Evolutionary conservation across 2,797 vertebrate species (phyloP).

Genomic region (Peromyscus melanophrys): DNA sequence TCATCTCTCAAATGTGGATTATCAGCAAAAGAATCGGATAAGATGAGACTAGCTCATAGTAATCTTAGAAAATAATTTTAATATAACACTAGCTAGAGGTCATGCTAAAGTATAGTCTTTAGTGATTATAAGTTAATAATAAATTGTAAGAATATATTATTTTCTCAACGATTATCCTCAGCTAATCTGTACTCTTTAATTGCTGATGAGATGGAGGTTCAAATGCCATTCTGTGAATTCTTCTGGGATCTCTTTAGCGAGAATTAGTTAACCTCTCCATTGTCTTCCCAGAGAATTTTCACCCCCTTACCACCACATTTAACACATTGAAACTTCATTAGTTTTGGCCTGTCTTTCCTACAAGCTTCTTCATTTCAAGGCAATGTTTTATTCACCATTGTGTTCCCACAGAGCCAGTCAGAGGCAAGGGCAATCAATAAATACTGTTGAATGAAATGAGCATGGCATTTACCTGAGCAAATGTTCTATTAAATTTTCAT

Average conservation of each 20-base stretch:
- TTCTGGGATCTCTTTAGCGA: constrained; percentile 52
- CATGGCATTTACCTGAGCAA: constrained; percentile 58
- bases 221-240: constrained; percentile 47
- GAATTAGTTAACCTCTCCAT: constrained; percentile 63
- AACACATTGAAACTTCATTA: constrained; percentile 59
- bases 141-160: constrained; percentile 62
- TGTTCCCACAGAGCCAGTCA: constrained; percentile 57
- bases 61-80: constrained; percentile 37
- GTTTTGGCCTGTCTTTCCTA: constrained; percentile 50
- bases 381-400: constrained; percentile 74
- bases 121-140: constrained; percentile 41
- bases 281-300: constrained; percentile 66
- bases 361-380: not conserved
- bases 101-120: constrained; percentile 44
- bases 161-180: constrained; percentile 60
- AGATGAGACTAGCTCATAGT: not conserved
- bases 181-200: constrained; percentile 59
- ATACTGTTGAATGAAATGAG: constrained; percentile 48
- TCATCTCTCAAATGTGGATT: constrained; percentile 56
- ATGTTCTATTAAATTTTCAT: constrained; percentile 68
- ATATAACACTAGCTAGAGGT: constrained; percentile 38
- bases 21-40: constrained; percentile 3
- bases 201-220: constrained; percentile 15
- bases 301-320: constrained; percentile 30
- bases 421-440: constrained; percentile 46